A percentile compares a stretch with the other conserved stretches of the same genome.
Conservation (phyloP, 2,113 vertebrate genomes). For the Alexandromys fortis region DNA sequence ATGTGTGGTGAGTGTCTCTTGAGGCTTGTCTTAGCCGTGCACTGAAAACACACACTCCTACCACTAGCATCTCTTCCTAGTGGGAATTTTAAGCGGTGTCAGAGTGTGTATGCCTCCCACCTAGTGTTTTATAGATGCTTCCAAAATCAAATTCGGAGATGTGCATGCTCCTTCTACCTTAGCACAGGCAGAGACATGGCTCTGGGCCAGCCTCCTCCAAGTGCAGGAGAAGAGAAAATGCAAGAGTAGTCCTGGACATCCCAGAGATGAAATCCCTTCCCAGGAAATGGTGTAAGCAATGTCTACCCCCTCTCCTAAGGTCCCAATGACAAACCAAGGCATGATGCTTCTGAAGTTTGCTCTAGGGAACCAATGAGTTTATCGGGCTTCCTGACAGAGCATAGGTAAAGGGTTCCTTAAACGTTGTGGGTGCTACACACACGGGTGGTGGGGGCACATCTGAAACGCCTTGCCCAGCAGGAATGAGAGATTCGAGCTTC, state of each 20-base stretch:
- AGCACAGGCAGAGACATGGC: background rate
- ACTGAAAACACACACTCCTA: background rate
- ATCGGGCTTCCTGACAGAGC: background rate
- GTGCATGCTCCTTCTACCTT: background rate
- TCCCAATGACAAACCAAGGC: background rate
- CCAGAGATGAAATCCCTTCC: background rate
- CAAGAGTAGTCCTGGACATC: background rate
- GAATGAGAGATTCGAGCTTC: background rate
- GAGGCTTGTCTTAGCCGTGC: background rate
- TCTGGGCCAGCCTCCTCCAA: background rate
- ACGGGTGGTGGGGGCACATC: accelerated
- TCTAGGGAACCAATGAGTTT: background rate
- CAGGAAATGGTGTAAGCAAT: background rate
- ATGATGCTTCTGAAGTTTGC: background rate
- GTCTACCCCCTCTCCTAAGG: too few species aligned
- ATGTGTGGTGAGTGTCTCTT: background rate
- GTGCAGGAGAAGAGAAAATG: background rate
- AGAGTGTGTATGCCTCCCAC: background rate
- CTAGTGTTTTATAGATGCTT: background rate
- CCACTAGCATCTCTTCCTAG: too few species aligned
- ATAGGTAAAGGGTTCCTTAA: background rate
- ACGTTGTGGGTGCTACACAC: background rate
- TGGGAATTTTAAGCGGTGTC: background rate
- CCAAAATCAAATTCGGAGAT: constrained; percentile 1
- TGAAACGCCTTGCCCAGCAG: background rate